Evolutionary conservation across 2,797 vertebrate genomes (phyloP), one percentile per base, ranked within the genome.

Genomic region (Denticeps clupeoides): DNA sequence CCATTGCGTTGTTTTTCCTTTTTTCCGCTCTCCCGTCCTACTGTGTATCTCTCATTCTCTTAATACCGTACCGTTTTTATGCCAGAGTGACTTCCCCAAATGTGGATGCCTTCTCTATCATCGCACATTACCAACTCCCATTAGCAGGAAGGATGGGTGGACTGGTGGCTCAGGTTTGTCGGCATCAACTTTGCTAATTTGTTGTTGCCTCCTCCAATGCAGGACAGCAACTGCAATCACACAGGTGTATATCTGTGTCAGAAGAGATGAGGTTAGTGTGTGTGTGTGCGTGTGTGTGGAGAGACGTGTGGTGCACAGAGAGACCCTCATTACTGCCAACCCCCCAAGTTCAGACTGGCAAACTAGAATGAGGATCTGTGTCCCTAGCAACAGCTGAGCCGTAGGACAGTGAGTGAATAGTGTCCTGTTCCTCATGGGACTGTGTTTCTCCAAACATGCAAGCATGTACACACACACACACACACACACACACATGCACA

Each of bases 371-470:
- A 41, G 58, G 47, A 50, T 62, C 55, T 55, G 58, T 64, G 62
- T 60, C 60, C 57, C 43, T 68, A 59, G 55, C 71, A 74, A 68
- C 64, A 70, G 60, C 59, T 65, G 49, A 55, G 59, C 53, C 64
- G 68, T 59, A 52, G 69, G 54, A 61, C 64, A 72, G 67, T 59
- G 48, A 53, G 45, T 59, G 57, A 70, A 68, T 60, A 45, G 57
- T 59, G 47, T 37, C 47, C 51, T 46, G 48, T 58, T 49, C 49
- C 58, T 12, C 5, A 22, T 51, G 56, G 56, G 40, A 51, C 48
- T 50, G 55, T 56, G 58, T 54, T 40, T 50, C 47, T 56, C 23
- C 57, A 25, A 24, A 23, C n/a, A n/a, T n/a, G n/a, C n/a, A n/a
- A n/a, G 37, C 8, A 18, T 7, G 37, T 15, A 15, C 5, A 15